Conservation (phyloP, 2,888 invertebrate genomes). For the Azorinus chamasolen region DNA sequence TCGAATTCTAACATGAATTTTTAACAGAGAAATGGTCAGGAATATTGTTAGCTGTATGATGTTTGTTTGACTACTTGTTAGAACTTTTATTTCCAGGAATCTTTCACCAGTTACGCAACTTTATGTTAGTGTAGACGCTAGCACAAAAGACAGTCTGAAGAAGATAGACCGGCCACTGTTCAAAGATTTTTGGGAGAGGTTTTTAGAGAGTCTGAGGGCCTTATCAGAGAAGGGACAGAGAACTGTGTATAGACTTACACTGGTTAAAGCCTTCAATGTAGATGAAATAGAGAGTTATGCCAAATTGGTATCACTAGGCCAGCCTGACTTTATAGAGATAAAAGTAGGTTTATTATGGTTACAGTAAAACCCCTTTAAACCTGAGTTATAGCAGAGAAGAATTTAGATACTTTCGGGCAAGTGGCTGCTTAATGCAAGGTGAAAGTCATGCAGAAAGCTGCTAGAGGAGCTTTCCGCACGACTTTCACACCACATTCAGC, state of each 20-base stretch:
- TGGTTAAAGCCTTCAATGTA: slow-evolving; percentile 89
- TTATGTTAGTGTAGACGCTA: slow-evolving; percentile 89
- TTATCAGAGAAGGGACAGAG: slow-evolving; percentile 88
- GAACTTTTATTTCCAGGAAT: slow-evolving; percentile 77
- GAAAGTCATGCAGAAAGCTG: too few relatives aligned
- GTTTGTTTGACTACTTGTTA: too few relatives aligned
- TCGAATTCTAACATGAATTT: too few relatives aligned
- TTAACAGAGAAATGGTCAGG: too few relatives aligned
- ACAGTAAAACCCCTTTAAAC: too few relatives aligned
- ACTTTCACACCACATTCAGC: too few relatives aligned
- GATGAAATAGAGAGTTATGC: slow-evolving; percentile 88
- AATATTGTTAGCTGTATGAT: too few relatives aligned
- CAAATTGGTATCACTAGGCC: slow-evolving; percentile 87
- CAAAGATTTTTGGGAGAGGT: slow-evolving; percentile 89
- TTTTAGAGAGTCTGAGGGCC: slow-evolving; percentile 87
- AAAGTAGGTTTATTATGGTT: slow-evolving; percentile 87
- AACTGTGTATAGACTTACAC: slow-evolving; percentile 89
- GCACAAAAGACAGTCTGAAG: slow-evolving; percentile 88
- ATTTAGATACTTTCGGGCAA: too few relatives aligned
- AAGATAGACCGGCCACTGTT: slow-evolving; percentile 89
- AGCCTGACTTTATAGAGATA: slow-evolving; percentile 89
- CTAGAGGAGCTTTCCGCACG: too few relatives aligned
- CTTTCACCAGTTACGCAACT: slow-evolving; percentile 88
- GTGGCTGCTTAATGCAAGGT: too few relatives aligned
- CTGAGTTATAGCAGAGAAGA: too few relatives aligned